Percentiles rank a stretch among this genome's conserved stretches.
Conservation (phyloP, 2,113 vertebrate genomes). For the Myrmecophaga tridactyla region DNA sequence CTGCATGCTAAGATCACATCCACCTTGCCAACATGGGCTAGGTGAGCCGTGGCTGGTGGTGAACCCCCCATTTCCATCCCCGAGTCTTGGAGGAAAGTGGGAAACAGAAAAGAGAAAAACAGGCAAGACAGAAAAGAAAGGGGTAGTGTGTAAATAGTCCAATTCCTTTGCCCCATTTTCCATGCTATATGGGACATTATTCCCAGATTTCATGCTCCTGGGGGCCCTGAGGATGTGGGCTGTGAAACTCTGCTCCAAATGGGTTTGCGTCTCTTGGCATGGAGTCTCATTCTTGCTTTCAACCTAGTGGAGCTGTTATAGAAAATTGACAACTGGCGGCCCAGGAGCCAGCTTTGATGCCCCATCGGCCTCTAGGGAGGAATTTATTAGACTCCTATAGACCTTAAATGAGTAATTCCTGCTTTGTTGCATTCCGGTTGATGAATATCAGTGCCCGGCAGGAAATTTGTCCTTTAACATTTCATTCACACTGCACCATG, state of each 20-base stretch:
- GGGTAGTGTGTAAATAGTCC: rapidly evolving
- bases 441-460: background rate
- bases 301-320: background rate
- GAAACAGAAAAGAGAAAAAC: background rate
- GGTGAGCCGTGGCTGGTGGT: background rate
- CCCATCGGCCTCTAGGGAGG: rapidly evolving
- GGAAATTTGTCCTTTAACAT: background rate
- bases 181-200: background rate
- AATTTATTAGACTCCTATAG: background rate
- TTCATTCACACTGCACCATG: background rate
- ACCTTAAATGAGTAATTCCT: rapidly evolving
- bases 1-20: background rate
- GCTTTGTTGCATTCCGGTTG: rapidly evolving
- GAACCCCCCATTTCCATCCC: background rate
- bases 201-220: background rate
- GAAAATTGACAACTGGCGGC: background rate
- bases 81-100: background rate
- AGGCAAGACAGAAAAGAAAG: background rate
- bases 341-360: background rate
- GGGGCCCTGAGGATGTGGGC: background rate
- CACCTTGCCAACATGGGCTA: too few relatives aligned
- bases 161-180: background rate
- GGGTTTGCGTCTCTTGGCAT: background rate
- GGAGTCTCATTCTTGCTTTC: background rate
- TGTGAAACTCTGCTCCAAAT: background rate